Percentiles rank a stretch among this genome's conserved stretches.
Evolutionary conservation across 1,140 invertebrate species (phyloP).

Genomic region (Drosophila bipectinata): DNA sequence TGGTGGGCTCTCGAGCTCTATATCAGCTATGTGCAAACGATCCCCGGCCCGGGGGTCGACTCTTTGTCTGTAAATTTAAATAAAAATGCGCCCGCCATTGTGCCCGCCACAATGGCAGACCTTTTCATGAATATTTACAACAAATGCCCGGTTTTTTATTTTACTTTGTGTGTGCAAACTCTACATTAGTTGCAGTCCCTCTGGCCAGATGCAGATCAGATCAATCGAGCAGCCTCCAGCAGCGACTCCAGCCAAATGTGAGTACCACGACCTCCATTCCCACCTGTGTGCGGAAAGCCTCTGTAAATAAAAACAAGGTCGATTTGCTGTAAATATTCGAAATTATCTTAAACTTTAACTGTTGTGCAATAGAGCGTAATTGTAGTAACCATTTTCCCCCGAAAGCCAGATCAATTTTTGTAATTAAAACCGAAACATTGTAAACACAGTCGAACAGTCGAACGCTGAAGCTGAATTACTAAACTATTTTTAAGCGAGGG

Average conservation of each 20-base stretch:
- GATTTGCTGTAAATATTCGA: conserved; percentile 42
- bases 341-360: neutral
- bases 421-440: conserved; percentile 21
- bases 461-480: conserved; percentile 33
- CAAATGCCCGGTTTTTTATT: conserved; percentile 76
- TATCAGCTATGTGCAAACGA: conserved; percentile 30
- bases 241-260: conserved; percentile 38
- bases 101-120: conserved; percentile 52
- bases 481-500: conserved; percentile 54
- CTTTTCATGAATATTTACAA: conserved; percentile 77
- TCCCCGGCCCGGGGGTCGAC: conserved; percentile 7
- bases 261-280: conserved; percentile 27
- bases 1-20: neutral
- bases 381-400: conserved; percentile 5
- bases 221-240: conserved; percentile 27
- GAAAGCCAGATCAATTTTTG: conserved; percentile 11
- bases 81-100: conserved; percentile 71
- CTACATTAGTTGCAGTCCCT: conserved; percentile 21
- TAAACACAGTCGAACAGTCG: conserved; percentile 23
- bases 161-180: conserved; percentile 28
- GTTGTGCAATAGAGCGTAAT: conserved; percentile 35
- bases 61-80: conserved; percentile 70
- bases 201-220: conserved; percentile 10
- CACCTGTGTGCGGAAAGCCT: neutral
- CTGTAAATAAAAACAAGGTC: conserved; percentile 1